These are phyloP conservation scores for Enteromius thamalakanensis DNA, from an alignment of 2,797 vertebrate genomes.

Conservation along the genomic window DNA sequence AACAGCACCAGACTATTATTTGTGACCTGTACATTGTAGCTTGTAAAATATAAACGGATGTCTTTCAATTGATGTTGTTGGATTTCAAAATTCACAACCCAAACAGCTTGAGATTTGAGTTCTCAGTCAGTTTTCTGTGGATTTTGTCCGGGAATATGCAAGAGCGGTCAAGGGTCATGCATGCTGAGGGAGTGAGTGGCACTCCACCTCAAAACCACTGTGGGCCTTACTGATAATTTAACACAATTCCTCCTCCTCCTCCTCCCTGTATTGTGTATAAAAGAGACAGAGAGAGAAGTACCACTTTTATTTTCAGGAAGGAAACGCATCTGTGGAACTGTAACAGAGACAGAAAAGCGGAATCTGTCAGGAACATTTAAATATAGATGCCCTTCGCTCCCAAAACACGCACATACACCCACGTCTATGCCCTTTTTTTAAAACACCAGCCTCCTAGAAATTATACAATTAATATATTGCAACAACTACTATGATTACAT, in stretches of 20 bases:
- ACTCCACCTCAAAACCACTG: conserved; percentile 19
- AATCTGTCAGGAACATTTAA: conserved; percentile 61
- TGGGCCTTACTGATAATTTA: conserved; percentile 2
- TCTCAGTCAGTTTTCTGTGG: not conserved
- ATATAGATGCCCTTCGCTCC: conserved; percentile 54
- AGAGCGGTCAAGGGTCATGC: conserved; percentile 1
- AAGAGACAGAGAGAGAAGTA: conserved; percentile 52
- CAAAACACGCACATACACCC: conserved; percentile 39
- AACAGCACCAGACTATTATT: not conserved
- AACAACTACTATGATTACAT: conserved; percentile 11
- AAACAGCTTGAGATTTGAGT: not conserved
- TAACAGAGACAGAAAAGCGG: conserved; percentile 62
- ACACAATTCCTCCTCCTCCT: conserved; percentile 1
- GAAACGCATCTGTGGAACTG: conserved; percentile 67
- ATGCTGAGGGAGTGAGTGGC: not conserved
- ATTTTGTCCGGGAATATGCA: not conserved
- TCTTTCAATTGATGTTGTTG: not conserved
- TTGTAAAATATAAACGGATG: not conserved
- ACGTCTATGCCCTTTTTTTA: conserved; percentile 20
- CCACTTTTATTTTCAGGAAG: conserved; percentile 67
- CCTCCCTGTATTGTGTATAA: conserved; percentile 4
- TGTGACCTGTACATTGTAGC: not conserved
- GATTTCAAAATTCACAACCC: not conserved
- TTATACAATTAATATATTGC: conserved; percentile 20
- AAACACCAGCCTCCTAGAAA: conserved; percentile 13